phyloP scores from a whole-genome alignment of 2,888 invertebrate species.

The Dasysyrphus albostriatus region DNA sequence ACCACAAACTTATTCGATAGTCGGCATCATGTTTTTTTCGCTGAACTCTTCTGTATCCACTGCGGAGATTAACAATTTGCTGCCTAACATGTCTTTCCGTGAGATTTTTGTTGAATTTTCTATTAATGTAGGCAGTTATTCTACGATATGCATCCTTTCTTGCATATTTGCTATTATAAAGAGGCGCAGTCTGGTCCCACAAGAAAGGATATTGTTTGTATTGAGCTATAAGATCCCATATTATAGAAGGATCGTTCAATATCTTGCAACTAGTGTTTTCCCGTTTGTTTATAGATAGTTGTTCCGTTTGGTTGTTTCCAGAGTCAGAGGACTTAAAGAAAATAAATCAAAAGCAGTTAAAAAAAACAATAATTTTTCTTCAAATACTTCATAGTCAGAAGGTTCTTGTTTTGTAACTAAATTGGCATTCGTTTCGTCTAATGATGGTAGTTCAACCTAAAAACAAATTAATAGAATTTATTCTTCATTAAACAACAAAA shows the following conservation, averaged over 20 bases:
- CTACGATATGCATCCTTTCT: conserved; percentile 45
- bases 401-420: conserved; percentile 5
- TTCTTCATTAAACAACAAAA: not conserved
- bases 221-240: conserved; percentile 51
- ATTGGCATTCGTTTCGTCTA: not conserved
- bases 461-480: not conserved
- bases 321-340: conserved; percentile 40
- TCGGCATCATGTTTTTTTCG: conserved; percentile 16
- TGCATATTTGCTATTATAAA: conserved; percentile 28
- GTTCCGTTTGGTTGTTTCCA: not conserved
- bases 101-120: conserved; percentile 38
- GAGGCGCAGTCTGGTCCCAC: conserved; percentile 39
- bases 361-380: too few species aligned
- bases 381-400: conserved; percentile 9
- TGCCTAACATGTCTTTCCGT: conserved; percentile 33
- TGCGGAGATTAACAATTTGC: conserved; percentile 45
- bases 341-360: not conserved
- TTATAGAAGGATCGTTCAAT: conserved; percentile 28
- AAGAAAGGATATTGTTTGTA: conserved; percentile 53
- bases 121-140: conserved; percentile 34
- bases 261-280: conserved; percentile 12
- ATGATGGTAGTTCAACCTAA: not conserved
- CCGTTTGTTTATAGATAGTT: not conserved
- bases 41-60: conserved; percentile 42
- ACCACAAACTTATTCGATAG: conserved; percentile 53